These are phyloP conservation scores for Sebastes nivosus DNA, from an alignment of 2,797 vertebrate genomes.

Conservation along the genomic window DNA sequence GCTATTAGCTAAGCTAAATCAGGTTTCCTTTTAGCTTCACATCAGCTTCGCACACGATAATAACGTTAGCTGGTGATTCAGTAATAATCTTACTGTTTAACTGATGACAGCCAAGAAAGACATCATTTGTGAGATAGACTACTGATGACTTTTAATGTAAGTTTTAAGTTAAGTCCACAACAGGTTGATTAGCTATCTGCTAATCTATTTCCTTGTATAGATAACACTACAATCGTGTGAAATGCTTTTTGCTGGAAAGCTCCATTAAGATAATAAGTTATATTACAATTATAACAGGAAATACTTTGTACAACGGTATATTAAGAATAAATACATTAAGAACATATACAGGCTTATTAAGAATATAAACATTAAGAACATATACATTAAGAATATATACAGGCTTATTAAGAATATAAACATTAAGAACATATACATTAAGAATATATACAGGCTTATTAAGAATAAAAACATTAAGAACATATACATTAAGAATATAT, in stretches of 20 bases:
- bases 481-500: no score
- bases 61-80: not conserved
- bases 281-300: not conserved
- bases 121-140: not conserved
- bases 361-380: no score
- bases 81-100: not conserved
- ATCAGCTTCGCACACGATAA: not conserved
- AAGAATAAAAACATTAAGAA: no score
- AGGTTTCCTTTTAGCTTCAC: not conserved
- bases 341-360: no score
- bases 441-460: no score
- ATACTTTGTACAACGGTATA: no score
- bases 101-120: not conserved
- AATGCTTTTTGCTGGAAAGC: no score
- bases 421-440: no score
- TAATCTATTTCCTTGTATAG: not conserved
- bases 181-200: constrained; percentile 11
- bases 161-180: not conserved
- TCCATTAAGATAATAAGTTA: no score
- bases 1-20: not conserved
- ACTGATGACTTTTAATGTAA: not conserved
- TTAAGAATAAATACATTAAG: no score
- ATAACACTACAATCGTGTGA: not conserved
- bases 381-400: no score
- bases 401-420: no score